Evolutionary conservation across 2,888 invertebrate genomes (phyloP), one percentile per base, ranked within the genome.

Genomic region (Napeogenes inachia): DNA sequence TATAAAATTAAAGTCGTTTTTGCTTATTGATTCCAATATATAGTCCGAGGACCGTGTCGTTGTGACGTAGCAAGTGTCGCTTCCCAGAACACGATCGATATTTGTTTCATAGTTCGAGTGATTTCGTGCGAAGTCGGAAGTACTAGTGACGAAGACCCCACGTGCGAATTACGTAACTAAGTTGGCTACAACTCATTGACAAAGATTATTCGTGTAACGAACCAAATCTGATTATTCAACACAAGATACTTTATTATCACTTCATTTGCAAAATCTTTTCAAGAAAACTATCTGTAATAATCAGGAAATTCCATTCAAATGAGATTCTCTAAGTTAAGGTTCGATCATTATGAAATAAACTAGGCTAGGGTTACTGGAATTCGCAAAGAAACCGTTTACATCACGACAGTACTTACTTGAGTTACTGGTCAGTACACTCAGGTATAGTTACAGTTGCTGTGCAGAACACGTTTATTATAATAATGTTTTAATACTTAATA

Each of bases 61-160:
- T 64, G 81, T 90, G 88, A 89, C 89, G 89, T 90, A 89, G 89
- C 84, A 68, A 71, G 76, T 76, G 82, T 83, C 82, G 85, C 82
- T 77, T 82, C 79, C 80, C 84, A 82, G 81, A 79, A 75, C 68
- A 61, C 74, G 82, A 81, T 88, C 87, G 85, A 87, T 86, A 85
- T 84, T 78, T 68, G 74, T 72, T 68, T 70, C 71, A 66, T 69
- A 66, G 71, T 67, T 85, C 85, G 87, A 77, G 71, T 61, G 69
- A 76, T 74, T 75, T 75, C 86, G 84, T 68, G 61, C 60, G 71
- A 73, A 69, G 69, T 83, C 86, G 86, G 79, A 68, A 69, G 71
- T 65, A 74, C 75, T 79, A 80, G 72, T 79, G 80, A 76, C 75
- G 81, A 75, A 73, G 78, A 63, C 70, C 75, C 85, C 89, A 89